Evolutionary conservation across 2,888 invertebrate genomes (phyloP), one percentile per base, ranked within the genome.

Genomic region (Protonemura montana): DNA sequence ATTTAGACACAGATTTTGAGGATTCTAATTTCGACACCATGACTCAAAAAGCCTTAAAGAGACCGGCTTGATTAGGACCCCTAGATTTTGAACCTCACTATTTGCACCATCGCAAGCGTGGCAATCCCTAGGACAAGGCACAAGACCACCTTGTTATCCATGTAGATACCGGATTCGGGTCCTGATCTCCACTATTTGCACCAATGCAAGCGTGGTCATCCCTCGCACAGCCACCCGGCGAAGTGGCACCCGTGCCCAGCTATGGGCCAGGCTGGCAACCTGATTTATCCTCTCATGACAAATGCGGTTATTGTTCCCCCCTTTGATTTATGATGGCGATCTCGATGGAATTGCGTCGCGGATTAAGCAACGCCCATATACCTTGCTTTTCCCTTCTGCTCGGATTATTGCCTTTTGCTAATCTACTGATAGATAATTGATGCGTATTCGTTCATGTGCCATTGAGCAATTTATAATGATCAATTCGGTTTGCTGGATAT

Each of bases 291-390:
- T 28, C 28, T 30, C 28, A 27, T 81, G 81, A 81, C 81, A 81
- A 81, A 81, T 81, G 81, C 30, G 81, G 28, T 81, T 81, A 81
- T 81, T 81, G 81, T 81, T 81, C 59, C 21, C 21, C n/a, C 59
- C 16, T 10, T 59, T 59, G 59, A 59, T 59, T 59, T 59, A 59
- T 59, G 59, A 59, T 59, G 16, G 59, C 13, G 59, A 59, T 59
- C 59, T 10, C 59, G 16, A 21, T 59, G 59, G 59, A 21, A 59
- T 59, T 59, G 59, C 59, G 21, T 2, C 1, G 6, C 13, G 59
- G 59, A 59, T 59, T 59, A 59, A 59, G 59, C 59, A 21, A 59
- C 59, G 59, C 59, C 59, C 59, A 21, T 59, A 5, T 13, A 13
- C 59, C 59, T 59, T 59, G 59, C 16, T 59, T 59, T 59, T 59